Evolutionary conservation across 2,888 invertebrate species (phyloP).

Genomic region (Pecten maximus): DNA sequence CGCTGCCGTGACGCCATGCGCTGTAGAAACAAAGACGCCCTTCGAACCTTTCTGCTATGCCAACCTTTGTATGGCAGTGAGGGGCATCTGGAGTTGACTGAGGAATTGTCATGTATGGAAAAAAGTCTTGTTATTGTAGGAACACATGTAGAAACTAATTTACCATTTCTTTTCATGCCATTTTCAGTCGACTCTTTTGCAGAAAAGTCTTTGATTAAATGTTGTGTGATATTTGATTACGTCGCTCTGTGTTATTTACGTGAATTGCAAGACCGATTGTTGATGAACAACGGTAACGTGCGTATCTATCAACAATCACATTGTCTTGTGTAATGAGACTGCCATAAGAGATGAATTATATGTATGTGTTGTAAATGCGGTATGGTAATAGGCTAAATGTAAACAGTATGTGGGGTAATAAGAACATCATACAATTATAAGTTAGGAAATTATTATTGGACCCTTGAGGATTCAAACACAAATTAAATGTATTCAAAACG

Average conservation of each 20-base stretch:
- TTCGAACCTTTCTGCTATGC: neutral
- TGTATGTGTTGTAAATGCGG: neutral
- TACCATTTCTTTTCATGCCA: constrained; percentile 23
- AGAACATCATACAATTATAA: neutral
- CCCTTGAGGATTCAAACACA: neutral
- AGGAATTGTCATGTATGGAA: neutral
- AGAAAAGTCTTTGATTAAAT: constrained; percentile 32
- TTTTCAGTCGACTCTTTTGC: constrained; percentile 24
- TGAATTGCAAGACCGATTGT: neutral
- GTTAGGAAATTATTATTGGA: neutral
- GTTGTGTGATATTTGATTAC: constrained; percentile 19
- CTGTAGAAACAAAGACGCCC: neutral
- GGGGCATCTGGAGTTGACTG: constrained; percentile 4
- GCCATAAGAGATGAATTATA: neutral
- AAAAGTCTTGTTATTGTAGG: constrained; percentile 7
- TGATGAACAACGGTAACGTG: neutral
- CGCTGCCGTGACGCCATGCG: constrained; percentile 3
- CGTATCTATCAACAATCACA: neutral
- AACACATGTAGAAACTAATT: constrained; percentile 27
- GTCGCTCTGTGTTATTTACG: neutral
- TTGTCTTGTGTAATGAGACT: constrained; percentile 5
- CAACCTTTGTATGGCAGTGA: neutral
- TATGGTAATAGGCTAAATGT: neutral
- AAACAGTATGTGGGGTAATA: neutral
- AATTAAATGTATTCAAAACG: neutral